A percentile compares a stretch with the other conserved stretches of the same genome.
phyloP scores from a whole-genome alignment of 2,888 invertebrate species.

The Monoplex corrugatus region DNA sequence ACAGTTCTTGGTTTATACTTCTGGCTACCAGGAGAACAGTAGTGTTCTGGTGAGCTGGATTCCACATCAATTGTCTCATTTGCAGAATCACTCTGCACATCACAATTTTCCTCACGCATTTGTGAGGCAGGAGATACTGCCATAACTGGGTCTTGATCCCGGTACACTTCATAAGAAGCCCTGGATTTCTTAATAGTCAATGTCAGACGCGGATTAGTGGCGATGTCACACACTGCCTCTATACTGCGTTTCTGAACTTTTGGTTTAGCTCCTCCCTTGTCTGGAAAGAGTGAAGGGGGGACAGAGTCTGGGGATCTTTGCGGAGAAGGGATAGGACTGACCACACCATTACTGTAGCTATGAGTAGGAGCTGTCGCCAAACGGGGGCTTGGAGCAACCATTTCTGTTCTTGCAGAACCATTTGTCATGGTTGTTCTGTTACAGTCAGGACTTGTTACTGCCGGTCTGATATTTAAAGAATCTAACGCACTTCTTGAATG shows the following conservation, averaged over 20 bases:
- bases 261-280: background rate
- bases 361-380: background rate
- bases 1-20: constrained; percentile 46
- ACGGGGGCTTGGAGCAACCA: background rate
- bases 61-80: constrained; percentile 50
- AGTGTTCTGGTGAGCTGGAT: constrained; percentile 49
- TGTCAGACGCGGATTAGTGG: constrained; percentile 12
- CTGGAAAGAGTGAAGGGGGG: background rate
- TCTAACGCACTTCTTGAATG: too few species aligned
- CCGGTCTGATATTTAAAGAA: too few species aligned
- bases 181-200: constrained; percentile 35
- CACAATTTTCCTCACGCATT: constrained; percentile 48
- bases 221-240: background rate
- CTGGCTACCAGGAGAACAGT: constrained; percentile 51
- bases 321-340: background rate
- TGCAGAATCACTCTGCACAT: constrained; percentile 51
- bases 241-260: background rate
- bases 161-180: constrained; percentile 38
- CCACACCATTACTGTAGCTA: background rate
- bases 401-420: background rate
- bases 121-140: constrained; percentile 2
- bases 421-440: too few species aligned
- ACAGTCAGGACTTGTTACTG: too few species aligned
- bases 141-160: background rate
- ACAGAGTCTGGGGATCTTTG: background rate